Base-by-base conservation (phyloP, 2,888 invertebrate genomes). In the Pseudococcus longispinus region DNA sequence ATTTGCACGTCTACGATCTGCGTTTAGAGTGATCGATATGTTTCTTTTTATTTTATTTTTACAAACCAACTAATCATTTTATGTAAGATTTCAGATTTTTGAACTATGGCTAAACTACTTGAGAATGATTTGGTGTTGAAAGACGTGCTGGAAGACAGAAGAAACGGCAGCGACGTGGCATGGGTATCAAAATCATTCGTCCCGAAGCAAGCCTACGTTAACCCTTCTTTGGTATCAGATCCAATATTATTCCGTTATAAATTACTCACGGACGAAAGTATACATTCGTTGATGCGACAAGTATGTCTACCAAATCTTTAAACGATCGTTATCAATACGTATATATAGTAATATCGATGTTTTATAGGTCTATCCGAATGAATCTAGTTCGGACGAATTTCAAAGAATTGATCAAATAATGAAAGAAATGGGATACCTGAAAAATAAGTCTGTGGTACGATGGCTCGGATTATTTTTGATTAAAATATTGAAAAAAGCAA, bases 401-500 rank as follows among this genome's bases (percentile, higher is more conserved):
- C 65, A 60, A n/a, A 37, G 84, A 0, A 23, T 84, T 3, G 32
- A 84, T 70, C 9, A 32, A n/a, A 84, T 84, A 1, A 11, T 84
- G 3, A 60, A 42, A 9, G 84, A 84, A 20, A 70, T 84, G n/a
- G 84, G 84, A 13, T 84, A 42, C 23, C 20, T 32, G n/a, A 84
- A 84, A 23, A 84, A 70, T 18, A 42, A 20, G 18, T 20, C 60
- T 9, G 84, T 84, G 3, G 84, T 84, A 0, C 84, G 84, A 42
- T 60, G 32, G 37, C 37, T 84, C 11, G 84, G 84, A 20, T 42
- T 84, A n/a, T 11, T 84, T 13, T 23, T 84, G 20, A 84, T 84
- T 5, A 84, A 87, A 65, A 87, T 87, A 26, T 42, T 87, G 46
- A 87, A 83, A 23, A 87, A 65, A 44, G 65, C 60, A 0, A 37